These are phyloP conservation scores for Phrynocephalus guinanensis DNA, from an alignment of 2,797 vertebrate genomes.

Conservation along the genomic window DNA sequence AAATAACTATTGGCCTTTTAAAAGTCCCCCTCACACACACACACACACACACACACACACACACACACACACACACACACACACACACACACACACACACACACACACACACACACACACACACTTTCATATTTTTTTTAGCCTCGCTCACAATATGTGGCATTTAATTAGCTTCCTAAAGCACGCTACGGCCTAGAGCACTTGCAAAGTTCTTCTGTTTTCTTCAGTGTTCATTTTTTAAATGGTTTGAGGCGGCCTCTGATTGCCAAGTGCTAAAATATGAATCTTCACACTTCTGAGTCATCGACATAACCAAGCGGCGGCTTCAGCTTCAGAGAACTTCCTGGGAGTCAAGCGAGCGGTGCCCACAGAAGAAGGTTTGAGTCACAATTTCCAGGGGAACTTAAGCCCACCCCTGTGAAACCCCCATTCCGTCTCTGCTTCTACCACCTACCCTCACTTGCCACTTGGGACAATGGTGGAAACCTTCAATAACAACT, in stretches of 20 bases:
- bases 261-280: conserved; percentile 95
- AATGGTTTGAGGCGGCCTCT: conserved; percentile 84
- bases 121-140: conserved; percentile 40
- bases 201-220: conserved; percentile 69
- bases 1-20: conserved; percentile 44
- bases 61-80: no score
- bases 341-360: conserved; percentile 88
- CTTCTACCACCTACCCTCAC: conserved; percentile 55
- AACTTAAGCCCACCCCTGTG: conserved; percentile 90
- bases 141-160: conserved; percentile 54
- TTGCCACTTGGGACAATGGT: conserved; percentile 13
- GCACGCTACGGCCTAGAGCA: conserved; percentile 63
- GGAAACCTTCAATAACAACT: conserved; percentile 49
- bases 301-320: conserved; percentile 93
- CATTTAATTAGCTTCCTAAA: conserved; percentile 69
- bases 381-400: conserved; percentile 90
- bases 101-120: no score
- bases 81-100: conserved; percentile 12
- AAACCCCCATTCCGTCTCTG: conserved; percentile 77
- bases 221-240: conserved; percentile 81
- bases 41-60: no score
- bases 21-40: conserved; percentile 32
- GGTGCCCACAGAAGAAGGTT: conserved; percentile 81
- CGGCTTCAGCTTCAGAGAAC: conserved; percentile 86
- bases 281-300: conserved; percentile 96